phyloP scores from a whole-genome alignment of 1,140 invertebrate genomes.

The Yoshiicerus persimilis region DNA sequence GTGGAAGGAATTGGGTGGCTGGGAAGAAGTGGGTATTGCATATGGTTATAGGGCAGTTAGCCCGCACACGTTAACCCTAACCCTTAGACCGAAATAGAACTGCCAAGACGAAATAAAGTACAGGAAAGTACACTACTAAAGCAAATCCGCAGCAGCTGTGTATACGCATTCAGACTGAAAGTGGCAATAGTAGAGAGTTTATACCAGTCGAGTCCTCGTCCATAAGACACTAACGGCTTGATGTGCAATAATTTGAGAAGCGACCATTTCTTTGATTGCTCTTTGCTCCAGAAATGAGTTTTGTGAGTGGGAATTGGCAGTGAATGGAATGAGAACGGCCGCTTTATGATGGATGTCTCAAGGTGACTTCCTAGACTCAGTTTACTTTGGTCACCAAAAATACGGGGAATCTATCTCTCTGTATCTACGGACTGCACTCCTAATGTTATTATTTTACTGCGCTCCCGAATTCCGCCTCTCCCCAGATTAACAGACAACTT shows the following conservation, averaged over 20 bases:
- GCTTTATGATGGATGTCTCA: constrained; percentile 23
- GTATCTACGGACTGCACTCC: neutral
- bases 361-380: neutral
- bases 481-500: neutral
- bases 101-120: neutral
- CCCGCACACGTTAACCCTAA: neutral
- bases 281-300: constrained; percentile 11
- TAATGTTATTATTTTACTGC: neutral
- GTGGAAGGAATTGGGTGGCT: neutral
- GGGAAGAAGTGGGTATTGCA: neutral
- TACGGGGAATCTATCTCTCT: too few relatives aligned
- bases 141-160: constrained; percentile 1
- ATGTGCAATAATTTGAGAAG: constrained; percentile 15
- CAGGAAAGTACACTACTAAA: neutral
- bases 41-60: neutral
- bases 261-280: constrained; percentile 28
- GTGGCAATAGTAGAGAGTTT: neutral
- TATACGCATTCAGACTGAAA: neutral
- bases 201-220: neutral
- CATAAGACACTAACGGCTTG: constrained; percentile 6
- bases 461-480: neutral
- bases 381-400: neutral
- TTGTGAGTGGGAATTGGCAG: constrained; percentile 11
- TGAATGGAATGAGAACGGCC: neutral
- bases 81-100: neutral